phyloP scores from a whole-genome alignment of 1,140 invertebrate species.

The Diorhabda sublineata region DNA sequence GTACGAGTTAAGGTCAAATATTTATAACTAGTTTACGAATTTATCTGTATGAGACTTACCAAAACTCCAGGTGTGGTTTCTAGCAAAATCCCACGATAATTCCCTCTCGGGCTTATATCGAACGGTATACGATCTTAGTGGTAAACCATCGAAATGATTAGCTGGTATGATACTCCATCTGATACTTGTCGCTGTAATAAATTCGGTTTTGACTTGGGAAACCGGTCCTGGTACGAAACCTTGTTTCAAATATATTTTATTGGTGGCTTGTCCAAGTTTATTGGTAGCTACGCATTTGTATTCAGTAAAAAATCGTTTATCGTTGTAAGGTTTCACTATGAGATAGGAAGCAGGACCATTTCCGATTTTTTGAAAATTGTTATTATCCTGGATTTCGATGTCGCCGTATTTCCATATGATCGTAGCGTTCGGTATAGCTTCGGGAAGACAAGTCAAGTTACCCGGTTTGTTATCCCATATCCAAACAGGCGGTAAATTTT shows the following conservation, averaged over 20 bases:
- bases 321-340: slow-evolving; percentile 58
- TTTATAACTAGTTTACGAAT: neutral
- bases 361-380: slow-evolving; percentile 59
- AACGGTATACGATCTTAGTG: slow-evolving; percentile 65
- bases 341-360: slow-evolving; percentile 67
- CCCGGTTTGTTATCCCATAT: slow-evolving; percentile 75
- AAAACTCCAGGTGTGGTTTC: slow-evolving; percentile 71
- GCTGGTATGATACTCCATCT: slow-evolving; percentile 73
- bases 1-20: no score
- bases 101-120: slow-evolving; percentile 70
- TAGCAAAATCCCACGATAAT: slow-evolving; percentile 61
- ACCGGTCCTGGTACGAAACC: slow-evolving; percentile 58
- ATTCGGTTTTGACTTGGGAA: slow-evolving; percentile 57
- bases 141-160: slow-evolving; percentile 66
- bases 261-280: slow-evolving; percentile 62
- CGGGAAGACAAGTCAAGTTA: slow-evolving; percentile 84
- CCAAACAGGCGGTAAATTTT: slow-evolving; percentile 64
- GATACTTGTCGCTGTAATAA: slow-evolving; percentile 78
- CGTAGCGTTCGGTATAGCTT: slow-evolving; percentile 88
- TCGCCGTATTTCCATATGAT: slow-evolving; percentile 70
- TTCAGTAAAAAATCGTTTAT: slow-evolving; percentile 60
- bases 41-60: slow-evolving; percentile 46
- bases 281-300: slow-evolving; percentile 84
- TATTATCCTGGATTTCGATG: slow-evolving; percentile 49
- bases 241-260: slow-evolving; percentile 67